Evolutionary conservation across 2,113 vertebrate genomes (phyloP).

Genomic region (Acanthochromis polyacanthus): DNA sequence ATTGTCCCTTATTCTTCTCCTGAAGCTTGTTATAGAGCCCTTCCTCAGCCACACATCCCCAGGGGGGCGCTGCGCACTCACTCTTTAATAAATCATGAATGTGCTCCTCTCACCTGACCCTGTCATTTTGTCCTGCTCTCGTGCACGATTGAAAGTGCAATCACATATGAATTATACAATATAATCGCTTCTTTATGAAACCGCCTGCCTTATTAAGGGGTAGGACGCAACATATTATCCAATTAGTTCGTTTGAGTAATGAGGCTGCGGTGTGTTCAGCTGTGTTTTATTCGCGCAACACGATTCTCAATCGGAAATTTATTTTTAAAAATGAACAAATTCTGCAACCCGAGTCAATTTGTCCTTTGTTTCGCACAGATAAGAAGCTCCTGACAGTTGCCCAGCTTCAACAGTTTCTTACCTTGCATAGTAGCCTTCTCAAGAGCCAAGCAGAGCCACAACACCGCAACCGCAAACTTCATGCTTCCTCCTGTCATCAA

Average conservation of each 20-base stretch:
- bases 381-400: background rate
- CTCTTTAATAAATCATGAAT: constrained; percentile 58
- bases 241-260: background rate
- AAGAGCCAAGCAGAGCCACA: constrained; percentile 67
- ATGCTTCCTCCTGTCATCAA: constrained; percentile 54
- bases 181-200: background rate
- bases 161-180: background rate
- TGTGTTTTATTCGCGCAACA: constrained; percentile 8
- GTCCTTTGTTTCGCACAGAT: background rate
- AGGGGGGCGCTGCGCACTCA: constrained; percentile 64
- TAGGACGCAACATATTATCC: background rate
- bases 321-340: too few species aligned
- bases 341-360: background rate
- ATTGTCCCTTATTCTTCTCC: background rate
- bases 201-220: fast-evolving
- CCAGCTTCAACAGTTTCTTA: constrained; percentile 61
- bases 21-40: background rate
- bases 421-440: constrained; percentile 70
- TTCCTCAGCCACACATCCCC: constrained; percentile 31
- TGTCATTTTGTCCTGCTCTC: constrained; percentile 15
- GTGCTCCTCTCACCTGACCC: constrained; percentile 60
- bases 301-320: too few species aligned
- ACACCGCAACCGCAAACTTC: constrained; percentile 75
- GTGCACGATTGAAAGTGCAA: constrained; percentile 10
- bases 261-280: background rate